These are phyloP conservation scores for Grantiella picta DNA, from an alignment of 2,113 vertebrate genomes.

Conservation along the genomic window DNA sequence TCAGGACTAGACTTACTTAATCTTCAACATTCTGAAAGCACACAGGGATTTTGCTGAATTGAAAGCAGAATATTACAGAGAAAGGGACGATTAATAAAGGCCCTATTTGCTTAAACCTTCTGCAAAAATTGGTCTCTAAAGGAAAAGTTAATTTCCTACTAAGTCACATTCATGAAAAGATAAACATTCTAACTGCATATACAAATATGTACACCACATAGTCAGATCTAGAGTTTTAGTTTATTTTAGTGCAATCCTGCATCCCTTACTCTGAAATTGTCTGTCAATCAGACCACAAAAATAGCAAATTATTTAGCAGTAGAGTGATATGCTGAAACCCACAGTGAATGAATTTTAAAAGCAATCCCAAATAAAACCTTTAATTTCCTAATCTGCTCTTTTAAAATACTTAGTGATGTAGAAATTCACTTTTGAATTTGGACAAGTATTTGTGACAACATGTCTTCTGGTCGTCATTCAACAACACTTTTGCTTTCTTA, in stretches of 20 bases:
- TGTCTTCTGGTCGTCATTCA: neutral
- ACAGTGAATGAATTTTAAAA: neutral
- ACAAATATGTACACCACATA: neutral
- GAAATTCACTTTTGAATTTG: neutral
- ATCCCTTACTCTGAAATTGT: neutral
- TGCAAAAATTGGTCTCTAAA: conserved; percentile 26
- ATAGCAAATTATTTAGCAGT: neutral
- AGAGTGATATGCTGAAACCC: neutral
- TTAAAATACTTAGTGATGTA: neutral
- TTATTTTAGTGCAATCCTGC: neutral
- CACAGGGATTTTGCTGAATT: conserved; percentile 1
- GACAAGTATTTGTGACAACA: neutral
- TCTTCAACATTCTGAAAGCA: conserved; percentile 14
- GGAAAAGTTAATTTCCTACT: conserved; percentile 38
- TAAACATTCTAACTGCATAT: neutral
- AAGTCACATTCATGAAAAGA: neutral
- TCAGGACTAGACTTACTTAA: neutral
- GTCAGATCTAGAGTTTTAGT: neutral
- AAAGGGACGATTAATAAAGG: neutral
- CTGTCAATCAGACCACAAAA: neutral
- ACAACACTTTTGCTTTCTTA: neutral
- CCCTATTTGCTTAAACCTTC: conserved; percentile 3
- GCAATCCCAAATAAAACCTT: neutral
- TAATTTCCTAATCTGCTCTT: neutral
- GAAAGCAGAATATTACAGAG: neutral